Evolutionary conservation across 2,797 vertebrate species (phyloP), one percentile per base, ranked within the genome.

Genomic region (Scleropages formosus): DNA sequence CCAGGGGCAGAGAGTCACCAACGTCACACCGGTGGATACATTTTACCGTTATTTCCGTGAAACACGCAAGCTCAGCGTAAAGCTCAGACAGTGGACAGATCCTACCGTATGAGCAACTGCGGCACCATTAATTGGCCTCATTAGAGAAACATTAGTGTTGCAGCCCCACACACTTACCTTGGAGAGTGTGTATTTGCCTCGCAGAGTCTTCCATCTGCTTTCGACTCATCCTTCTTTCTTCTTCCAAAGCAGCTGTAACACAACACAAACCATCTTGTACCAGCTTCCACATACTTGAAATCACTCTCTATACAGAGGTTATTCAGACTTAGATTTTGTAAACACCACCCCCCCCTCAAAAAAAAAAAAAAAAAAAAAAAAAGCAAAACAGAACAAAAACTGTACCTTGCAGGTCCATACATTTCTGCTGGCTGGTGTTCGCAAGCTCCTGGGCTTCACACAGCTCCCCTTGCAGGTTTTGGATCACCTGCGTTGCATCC

Each of bases 381-480:
- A 62, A 7, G 20, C 10, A 62, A 62, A 62, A 53, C 9, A 0
- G 16, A 16, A 16, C 0, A 53, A 53, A 0, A n/a, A 61, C 16
- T 53, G 10, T 93, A 99, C 98, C 96, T 94, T 98, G 95, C 80
- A 98, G 91, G 88, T 98, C 96, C 84, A 92, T 90, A 90, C 91
- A 95, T 89, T 95, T 98, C 88, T 94, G 93, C 87, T 94, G 96
- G 90, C 93, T 95, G 72, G 87, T 84, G 79, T 93, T 95, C 84
- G 93, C 95, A 79, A 92, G 88, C 82, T 97, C 95, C 89, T 94
- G 95, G 80, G 95, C 95, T 85, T 95, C 95, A 78, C 90, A 85
- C 80, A 98, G 90, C 79, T 97, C 95, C 80, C 94, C 93, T 78
- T 93, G 96, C 87, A 98, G 91, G 8, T 86, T 93, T 87, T 97